Conservation (phyloP, 2,113 vertebrate genomes). For the Crotalus helleri region DNA sequence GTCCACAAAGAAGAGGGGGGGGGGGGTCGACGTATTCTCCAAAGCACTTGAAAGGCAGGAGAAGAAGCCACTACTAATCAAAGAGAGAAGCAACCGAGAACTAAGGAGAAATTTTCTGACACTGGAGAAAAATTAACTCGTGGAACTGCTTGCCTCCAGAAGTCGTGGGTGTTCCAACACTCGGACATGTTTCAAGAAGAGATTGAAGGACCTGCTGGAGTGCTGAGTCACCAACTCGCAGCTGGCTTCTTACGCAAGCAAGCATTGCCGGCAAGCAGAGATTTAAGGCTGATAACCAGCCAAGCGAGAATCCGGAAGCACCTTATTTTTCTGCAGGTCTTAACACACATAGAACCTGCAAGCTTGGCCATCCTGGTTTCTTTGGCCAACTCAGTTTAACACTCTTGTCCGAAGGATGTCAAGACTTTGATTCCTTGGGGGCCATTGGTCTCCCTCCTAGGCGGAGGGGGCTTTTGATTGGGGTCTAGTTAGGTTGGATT, state of each 20-base stretch:
- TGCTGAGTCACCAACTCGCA: background rate
- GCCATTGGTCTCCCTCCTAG: no score
- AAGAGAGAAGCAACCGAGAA: no score
- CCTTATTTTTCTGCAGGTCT: background rate
- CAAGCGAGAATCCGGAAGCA: background rate
- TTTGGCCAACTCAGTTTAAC: background rate
- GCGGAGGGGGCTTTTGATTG: fast-evolving
- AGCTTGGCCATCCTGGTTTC: background rate
- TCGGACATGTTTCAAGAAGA: no score
- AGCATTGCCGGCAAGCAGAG: background rate
- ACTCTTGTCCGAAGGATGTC: background rate
- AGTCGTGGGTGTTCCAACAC: background rate
- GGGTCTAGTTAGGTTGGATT: background rate
- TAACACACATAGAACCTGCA: background rate
- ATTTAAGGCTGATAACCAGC: background rate
- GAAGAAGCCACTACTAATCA: background rate
- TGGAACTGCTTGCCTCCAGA: background rate
- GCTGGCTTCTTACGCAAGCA: background rate
- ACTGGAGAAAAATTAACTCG: no score
- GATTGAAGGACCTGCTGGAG: background rate
- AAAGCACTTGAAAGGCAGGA: background rate
- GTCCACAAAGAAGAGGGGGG: no score
- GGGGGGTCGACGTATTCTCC: no score
- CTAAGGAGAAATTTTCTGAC: background rate
- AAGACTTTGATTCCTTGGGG: background rate